Base-by-base conservation (phyloP, 2,888 invertebrate species). In the Plebejus argus region DNA sequence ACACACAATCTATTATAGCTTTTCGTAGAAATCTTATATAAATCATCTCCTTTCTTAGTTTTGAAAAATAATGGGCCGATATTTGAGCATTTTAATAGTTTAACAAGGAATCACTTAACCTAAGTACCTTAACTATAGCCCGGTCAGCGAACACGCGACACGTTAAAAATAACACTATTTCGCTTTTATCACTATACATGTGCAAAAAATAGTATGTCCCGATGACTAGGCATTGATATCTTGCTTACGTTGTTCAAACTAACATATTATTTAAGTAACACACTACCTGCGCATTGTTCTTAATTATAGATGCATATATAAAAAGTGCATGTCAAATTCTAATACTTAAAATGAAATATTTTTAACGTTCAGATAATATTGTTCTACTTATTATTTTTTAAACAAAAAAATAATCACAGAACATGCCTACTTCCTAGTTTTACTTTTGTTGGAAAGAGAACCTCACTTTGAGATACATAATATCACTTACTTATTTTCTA, bases 361-460 rank as follows among this genome's bases (percentile, higher is more conserved):
- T 4, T 23, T 10, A 61, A 61, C 61, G 23, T 23, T 61, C 23
- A 12, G 20, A 23, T 20, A 61, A 23, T 20, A 61, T 3, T 23
- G 23, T 23, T 61, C 61, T 61, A 61, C 20, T 61, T 61, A 7
- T 61, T 23, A 61, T 61, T 61, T 61, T 58, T 61, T 23, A 12
- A 23, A 20, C 23, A 61, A 61, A 61, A 61, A 10, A 61, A 61
- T 23, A 61, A 61, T 61, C 61, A 61, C 10, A 61, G 61, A 61
- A 61, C 61, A 12, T 23, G 4, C 23, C 3, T 61, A 61, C 20
- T 61, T 61, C 7, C 61, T 20, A 20, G 23, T 61, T 61, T 53
- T 53, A 15, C 18, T 18, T 53, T 53, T 18, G 18, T 18, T 53
- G 18, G 10, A 4, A 61, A 61, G 8, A 61, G 20, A 61, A 23